phyloP scores from a whole-genome alignment of 2,113 vertebrate genomes.

The Oriolus oriolus region DNA sequence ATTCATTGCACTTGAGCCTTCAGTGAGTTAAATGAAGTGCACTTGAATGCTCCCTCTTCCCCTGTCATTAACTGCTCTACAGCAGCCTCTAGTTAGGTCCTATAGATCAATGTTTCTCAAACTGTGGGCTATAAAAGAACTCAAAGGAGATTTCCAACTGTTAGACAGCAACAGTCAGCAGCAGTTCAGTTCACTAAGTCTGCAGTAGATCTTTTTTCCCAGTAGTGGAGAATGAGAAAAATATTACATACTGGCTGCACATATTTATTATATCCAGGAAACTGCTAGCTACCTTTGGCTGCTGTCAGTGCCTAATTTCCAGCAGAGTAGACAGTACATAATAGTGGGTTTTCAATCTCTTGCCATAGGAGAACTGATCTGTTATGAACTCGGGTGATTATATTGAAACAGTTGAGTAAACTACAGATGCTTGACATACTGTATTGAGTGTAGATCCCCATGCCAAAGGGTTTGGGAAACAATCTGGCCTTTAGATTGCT shows the following conservation, averaged over 20 bases:
- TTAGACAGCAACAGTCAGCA: slow-evolving; percentile 6
- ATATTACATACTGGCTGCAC: neutral
- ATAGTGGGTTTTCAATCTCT: neutral
- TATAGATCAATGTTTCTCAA: slow-evolving; percentile 24
- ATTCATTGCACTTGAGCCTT: neutral
- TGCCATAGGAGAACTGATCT: neutral
- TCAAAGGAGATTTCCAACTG: neutral
- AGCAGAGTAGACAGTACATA: neutral
- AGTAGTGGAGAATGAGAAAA: neutral
- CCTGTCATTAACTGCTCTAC: neutral
- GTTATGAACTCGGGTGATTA: neutral
- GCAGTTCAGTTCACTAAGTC: neutral
- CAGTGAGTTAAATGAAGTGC: slow-evolving; percentile 27
- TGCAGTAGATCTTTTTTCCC: neutral
- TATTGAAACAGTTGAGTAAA: neutral
- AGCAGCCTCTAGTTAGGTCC: neutral
- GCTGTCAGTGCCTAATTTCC: neutral
- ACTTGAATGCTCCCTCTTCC: slow-evolving; percentile 5
- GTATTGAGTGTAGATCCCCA: neutral
- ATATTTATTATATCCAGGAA: neutral
- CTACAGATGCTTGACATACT: neutral
- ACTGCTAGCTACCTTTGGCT: neutral
- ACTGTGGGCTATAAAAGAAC: neutral
- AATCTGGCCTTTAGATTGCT: neutral
- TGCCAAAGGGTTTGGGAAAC: neutral